Base-by-base conservation (phyloP, 2,797 vertebrate genomes). In the Catostomus latipinnis region DNA sequence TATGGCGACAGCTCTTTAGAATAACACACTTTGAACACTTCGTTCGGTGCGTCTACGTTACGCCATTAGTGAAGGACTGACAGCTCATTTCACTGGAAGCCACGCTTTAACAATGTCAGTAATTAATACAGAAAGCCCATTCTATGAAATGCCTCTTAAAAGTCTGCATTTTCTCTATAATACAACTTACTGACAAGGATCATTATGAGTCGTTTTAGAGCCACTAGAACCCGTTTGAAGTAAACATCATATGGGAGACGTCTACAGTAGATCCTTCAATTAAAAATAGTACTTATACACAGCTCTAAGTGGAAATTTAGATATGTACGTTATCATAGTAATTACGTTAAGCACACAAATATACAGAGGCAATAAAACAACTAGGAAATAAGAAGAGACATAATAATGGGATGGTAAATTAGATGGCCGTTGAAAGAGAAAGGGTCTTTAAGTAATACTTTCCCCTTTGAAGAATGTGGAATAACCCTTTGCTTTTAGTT, bases 81-180 rank as follows among this genome's bases (percentile, higher is more conserved):
- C 78, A 56, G 75, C 62, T 75, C 43, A 70, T 83, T 78, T 74
- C 50, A 83, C 86, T 82, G 73, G 67, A 45, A 87, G 86, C 81
- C 79, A 79, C 22, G 53, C 81, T 88, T 85, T 86, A 84, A 86
- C 81, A 85, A 82, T 82, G 83, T 57, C 62, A n/a, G n/a, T 76
- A 81, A 86, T 84, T 84, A 83, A 81, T 77, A 74, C 66, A 72
- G 74, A 73, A 70, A 78, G 54, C 58, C 74, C 58, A 52, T 66
- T 54, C 83, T 87, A 84, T 83, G 73, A 84, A 84, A 82, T 45
- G 13, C 8, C 70, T 73, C 68, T 81, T 85, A 75, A 85, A 78
- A 79, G 74, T 61, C 81, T 80, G 71, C 61, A 81, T 80, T 71
- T 67, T 78, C 71, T 57, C 68, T 60, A 62, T 52, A 76, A 79